These are phyloP conservation scores for Brachymystax lenok DNA, from an alignment of 2,797 vertebrate species.

Conservation along the genomic window DNA sequence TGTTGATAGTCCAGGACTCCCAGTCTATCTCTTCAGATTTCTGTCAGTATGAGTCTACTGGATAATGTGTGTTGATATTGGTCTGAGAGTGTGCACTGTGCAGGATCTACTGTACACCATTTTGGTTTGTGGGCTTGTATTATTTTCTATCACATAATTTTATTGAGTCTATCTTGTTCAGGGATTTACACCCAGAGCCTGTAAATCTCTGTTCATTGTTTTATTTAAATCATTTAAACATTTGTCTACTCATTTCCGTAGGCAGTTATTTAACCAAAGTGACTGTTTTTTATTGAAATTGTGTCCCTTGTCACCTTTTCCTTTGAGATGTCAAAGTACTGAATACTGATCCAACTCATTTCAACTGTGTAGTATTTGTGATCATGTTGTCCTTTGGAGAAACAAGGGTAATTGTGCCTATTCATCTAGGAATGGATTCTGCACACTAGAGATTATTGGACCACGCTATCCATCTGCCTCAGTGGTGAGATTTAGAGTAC, in stretches of 20 bases:
- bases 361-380: slow-evolving; percentile 37
- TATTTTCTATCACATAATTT: slow-evolving; percentile 23
- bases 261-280: slow-evolving; percentile 70
- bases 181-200: slow-evolving; percentile 63
- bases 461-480: no score
- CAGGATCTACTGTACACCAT: slow-evolving; percentile 59
- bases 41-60: slow-evolving; percentile 56
- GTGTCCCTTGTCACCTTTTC: slow-evolving; percentile 41
- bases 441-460: no score
- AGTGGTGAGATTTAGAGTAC: no score
- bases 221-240: slow-evolving; percentile 59
- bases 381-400: neutral
- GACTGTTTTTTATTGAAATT: slow-evolving; percentile 48
- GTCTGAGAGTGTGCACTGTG: slow-evolving; percentile 27
- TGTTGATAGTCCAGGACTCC: slow-evolving; percentile 37
- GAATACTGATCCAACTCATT: slow-evolving; percentile 50
- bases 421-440: no score
- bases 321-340: slow-evolving; percentile 50
- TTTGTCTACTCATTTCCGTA: slow-evolving; percentile 48
- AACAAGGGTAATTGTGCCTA: neutral
- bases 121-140: slow-evolving; percentile 28
- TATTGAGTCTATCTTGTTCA: slow-evolving; percentile 60
- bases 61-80: slow-evolving; percentile 36
- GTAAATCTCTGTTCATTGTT: slow-evolving; percentile 40
- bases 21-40: slow-evolving; percentile 40